Conservation (phyloP, 2,797 vertebrate genomes). For the Pipistrellus pygmaeus region DNA sequence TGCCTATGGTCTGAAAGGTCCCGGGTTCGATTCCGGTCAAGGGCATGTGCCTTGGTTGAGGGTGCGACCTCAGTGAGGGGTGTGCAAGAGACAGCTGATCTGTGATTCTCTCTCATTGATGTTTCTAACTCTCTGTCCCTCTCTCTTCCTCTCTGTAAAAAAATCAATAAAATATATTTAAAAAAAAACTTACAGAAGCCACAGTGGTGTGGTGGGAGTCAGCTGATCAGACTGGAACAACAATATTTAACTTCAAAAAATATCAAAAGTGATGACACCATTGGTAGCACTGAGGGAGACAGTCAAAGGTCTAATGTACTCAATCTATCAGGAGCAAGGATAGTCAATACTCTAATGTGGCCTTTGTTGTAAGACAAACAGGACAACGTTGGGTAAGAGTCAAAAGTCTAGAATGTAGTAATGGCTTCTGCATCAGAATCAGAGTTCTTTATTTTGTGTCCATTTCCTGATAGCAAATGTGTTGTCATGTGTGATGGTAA, state of each 20-base stretch:
- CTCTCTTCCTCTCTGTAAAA: no score
- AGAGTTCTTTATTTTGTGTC: not conserved
- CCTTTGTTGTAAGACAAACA: not conserved
- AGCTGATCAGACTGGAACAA: not conserved
- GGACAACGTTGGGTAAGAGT: not conserved
- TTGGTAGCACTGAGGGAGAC: not conserved
- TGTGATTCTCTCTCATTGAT: no score
- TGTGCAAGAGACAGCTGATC: no score
- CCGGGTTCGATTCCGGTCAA: no score
- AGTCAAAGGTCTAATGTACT: not conserved
- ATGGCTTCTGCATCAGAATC: not conserved
- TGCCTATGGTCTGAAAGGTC: no score
- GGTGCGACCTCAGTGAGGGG: no score
- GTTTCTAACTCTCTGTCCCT: no score
- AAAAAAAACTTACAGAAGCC: not conserved
- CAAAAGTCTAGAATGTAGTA: not conserved
- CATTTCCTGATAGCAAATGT: not conserved
- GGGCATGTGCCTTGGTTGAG: no score
- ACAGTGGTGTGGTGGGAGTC: not conserved
- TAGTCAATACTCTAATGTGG: not conserved
- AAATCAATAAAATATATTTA: no score
- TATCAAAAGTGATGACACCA: not conserved
- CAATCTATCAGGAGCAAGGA: not conserved
- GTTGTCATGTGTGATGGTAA: not conserved
- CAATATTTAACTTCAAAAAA: not conserved